Conservation (phyloP, 2,888 invertebrate genomes). For the Tinea pellionella region DNA sequence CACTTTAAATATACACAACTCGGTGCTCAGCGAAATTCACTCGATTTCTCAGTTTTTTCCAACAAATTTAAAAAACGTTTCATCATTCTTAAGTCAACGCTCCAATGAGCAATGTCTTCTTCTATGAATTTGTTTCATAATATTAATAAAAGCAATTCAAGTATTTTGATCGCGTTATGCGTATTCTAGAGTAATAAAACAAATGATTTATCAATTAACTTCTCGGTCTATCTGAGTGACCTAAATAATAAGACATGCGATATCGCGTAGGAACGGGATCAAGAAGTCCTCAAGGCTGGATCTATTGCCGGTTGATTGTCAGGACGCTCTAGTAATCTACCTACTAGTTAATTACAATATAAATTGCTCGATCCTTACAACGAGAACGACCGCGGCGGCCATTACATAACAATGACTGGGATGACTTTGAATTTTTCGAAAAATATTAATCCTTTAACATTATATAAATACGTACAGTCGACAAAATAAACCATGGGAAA, state of each 20-base stretch:
- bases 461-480: background rate
- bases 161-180: background rate
- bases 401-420: conserved; percentile 1
- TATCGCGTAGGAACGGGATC: conserved; percentile 55
- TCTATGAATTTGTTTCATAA: background rate
- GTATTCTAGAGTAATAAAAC: background rate
- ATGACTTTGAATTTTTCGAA: background rate
- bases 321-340: background rate
- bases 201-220: background rate
- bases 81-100: background rate
- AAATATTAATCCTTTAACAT: background rate
- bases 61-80: background rate
- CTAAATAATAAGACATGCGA: conserved; percentile 47
- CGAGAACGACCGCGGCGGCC: background rate
- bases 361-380: background rate
- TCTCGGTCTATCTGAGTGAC: conserved; percentile 26
- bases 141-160: background rate
- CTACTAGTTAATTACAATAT: conserved; percentile 7
- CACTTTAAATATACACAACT: background rate
- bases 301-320: conserved; percentile 52
- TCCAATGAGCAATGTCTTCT: background rate
- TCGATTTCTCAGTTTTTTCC: background rate
- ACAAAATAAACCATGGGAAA: conserved; percentile 9
- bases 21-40: background rate
- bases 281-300: conserved; percentile 62